Evolutionary conservation across 2,888 invertebrate species (phyloP), one percentile per base, ranked within the genome.

Genomic region (Drosophila nigricruria): DNA sequence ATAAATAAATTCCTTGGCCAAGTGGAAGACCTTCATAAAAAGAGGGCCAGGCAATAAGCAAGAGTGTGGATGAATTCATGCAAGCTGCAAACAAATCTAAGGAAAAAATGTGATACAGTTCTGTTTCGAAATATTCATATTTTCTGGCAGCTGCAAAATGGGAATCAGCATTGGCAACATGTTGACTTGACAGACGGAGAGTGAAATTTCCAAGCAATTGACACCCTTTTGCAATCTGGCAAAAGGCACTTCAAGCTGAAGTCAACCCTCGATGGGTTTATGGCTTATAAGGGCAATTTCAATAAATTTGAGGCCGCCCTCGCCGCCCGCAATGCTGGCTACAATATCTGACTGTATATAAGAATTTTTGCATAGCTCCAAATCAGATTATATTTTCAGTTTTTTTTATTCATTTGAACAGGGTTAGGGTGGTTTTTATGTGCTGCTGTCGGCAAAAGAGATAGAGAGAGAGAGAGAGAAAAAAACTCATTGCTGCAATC

Each of bases 141-240:
- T 62, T 57, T 65, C 72, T 73, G 83, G 67, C 88, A 75, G 79
- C 72, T 81, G 83, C 65, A 45, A 69, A 73, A 71, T 79, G 57
- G 45, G 45, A 74, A 64, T 79, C 76, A 53, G 45, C 70, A 61
- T 59, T 73, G 85, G 91, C 89, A 91, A 86, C 91, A 91, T 91
- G 89, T 91, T 91, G 91, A 84, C 81, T 81, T 91, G 91, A 91
- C 91, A 90, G 74, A 58, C 61, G 40, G 34, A 53, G 36, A 72
- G 59, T 25, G 54, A 75, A 47, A 69, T 74, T 89, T 84, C 70
- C 75, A 77, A 74, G 82, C 89, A 86, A 89, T 89, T 88, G 87
- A 88, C 87, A 88, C 87, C 88, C 87, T 89, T 77, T 88, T 83
- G 36, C 75, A 74, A 77, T 66, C 70, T 73, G 73, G 63, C 52